These are phyloP conservation scores for Serinus canaria DNA, from an alignment of 2,113 vertebrate genomes.

Conservation along the genomic window DNA sequence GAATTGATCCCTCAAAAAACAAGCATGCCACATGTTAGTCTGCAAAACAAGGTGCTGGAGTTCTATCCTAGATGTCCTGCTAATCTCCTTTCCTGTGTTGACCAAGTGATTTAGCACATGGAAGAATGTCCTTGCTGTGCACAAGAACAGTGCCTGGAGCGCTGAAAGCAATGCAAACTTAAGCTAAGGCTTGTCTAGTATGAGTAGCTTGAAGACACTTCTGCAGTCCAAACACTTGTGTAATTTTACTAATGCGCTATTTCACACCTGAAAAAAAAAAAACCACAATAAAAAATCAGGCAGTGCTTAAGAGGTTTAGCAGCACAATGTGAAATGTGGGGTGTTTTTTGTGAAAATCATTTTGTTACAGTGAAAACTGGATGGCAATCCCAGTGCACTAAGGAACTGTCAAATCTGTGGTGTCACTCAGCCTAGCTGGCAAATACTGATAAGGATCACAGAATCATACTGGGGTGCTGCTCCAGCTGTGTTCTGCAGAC, in stretches of 20 bases:
- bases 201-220: not conserved
- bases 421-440: not conserved
- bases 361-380: not conserved
- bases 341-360: not conserved
- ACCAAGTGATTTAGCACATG: not conserved
- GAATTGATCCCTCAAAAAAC: not conserved
- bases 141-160: not conserved
- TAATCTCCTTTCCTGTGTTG: not conserved
- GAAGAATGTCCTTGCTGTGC: not conserved
- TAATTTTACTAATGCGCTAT: not conserved
- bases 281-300: not conserved
- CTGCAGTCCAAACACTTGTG: too few species aligned
- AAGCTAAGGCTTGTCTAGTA: not conserved
- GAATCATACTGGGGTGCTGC: rapidly evolving
- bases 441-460: not conserved
- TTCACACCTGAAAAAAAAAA: not conserved
- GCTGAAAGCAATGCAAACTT: not conserved
- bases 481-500: not conserved
- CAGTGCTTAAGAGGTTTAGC: not conserved
- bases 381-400: not conserved
- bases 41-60: not conserved
- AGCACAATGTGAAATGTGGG: not conserved
- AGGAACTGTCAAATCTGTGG: not conserved
- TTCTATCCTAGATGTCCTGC: not conserved
- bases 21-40: not conserved